phyloP scores from a whole-genome alignment of 2,797 vertebrate species.

The Zenarchopterus dispar region DNA sequence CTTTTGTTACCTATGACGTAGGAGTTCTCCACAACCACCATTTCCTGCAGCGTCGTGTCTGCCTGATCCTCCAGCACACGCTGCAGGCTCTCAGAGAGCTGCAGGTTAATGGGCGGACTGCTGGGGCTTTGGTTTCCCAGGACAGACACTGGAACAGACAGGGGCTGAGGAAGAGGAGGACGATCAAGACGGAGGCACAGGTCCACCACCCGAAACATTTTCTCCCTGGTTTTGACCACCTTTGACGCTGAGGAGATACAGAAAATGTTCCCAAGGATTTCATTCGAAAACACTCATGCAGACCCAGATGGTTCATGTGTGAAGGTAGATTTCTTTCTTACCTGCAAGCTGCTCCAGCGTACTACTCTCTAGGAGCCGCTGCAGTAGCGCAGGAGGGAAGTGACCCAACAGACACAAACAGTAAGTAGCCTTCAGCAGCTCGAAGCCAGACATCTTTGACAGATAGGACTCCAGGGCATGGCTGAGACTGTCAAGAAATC shows the following conservation, averaged over 20 bases:
- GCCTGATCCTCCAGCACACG: background rate
- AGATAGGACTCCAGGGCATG: slow-evolving; percentile 80
- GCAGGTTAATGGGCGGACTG: slow-evolving; percentile 7
- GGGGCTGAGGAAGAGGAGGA: slow-evolving; percentile 55
- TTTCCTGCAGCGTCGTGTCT: slow-evolving; percentile 35
- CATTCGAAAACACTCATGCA: background rate
- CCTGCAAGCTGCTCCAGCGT: slow-evolving; percentile 78
- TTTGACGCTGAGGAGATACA: slow-evolving; percentile 63
- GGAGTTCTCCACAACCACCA: slow-evolving; percentile 53
- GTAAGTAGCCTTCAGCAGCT: slow-evolving; percentile 80
- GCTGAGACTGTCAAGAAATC: slow-evolving; percentile 85
- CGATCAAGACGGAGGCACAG: slow-evolving; percentile 86
- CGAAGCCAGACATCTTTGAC: slow-evolving; percentile 72
- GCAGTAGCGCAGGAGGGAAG: slow-evolving; percentile 81
- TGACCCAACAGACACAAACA: slow-evolving; percentile 84
- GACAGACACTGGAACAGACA: slow-evolving; percentile 39
- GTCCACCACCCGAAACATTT: slow-evolving; percentile 79
- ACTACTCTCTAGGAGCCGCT: slow-evolving; percentile 82
- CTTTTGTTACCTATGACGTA: slow-evolving; percentile 60
- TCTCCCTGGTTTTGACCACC: slow-evolving; percentile 41
- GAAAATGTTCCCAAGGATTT: background rate
- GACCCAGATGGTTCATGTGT: background rate
- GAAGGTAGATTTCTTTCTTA: slow-evolving; percentile 37
- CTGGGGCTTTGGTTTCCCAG: slow-evolving; percentile 10
- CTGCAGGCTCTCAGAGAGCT: slow-evolving; percentile 30